These are phyloP conservation scores for Sphaerophoria taeniata DNA, from an alignment of 2,888 invertebrate genomes.

Conservation along the genomic window DNA sequence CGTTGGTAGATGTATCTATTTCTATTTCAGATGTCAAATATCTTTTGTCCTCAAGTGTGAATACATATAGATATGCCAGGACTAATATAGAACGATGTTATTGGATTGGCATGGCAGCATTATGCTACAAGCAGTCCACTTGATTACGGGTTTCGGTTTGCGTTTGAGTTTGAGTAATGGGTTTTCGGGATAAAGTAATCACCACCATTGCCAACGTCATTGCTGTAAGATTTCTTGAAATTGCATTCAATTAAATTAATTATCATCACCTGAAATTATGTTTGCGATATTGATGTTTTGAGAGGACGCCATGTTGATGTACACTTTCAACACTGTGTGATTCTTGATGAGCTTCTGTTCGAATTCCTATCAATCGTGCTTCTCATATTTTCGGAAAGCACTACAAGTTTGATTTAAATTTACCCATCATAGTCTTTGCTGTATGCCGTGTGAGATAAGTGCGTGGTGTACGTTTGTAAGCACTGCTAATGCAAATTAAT, in stretches of 20 bases:
- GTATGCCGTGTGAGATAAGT: slow-evolving; percentile 15
- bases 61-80: slow-evolving; percentile 27
- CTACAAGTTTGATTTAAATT: slow-evolving; percentile 20
- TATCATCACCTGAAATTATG: slow-evolving; percentile 63
- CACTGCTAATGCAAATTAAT: slow-evolving; percentile 54
- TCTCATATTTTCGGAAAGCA: background rate
- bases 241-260: slow-evolving; percentile 70
- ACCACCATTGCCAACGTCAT: background rate
- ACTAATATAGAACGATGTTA: slow-evolving; percentile 44
- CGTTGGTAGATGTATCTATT: background rate
- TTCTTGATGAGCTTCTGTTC: no score
- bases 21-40: background rate
- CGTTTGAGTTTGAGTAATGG: slow-evolving; percentile 11
- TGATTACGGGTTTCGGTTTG: slow-evolving; percentile 2
- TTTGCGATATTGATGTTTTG: slow-evolving; percentile 59
- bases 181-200: slow-evolving; percentile 25
- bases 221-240: slow-evolving; percentile 10
- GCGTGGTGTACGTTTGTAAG: slow-evolving; percentile 28
- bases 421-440: background rate
- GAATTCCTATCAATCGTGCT: background rate
- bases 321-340: slow-evolving; percentile 8
- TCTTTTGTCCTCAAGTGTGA: slow-evolving; percentile 51
- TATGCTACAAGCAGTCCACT: slow-evolving; percentile 32
- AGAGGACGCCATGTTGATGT: slow-evolving; percentile 28
- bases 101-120: slow-evolving; percentile 47